phyloP scores from a whole-genome alignment of 2,888 invertebrate species.

The Homarus gammarus region DNA sequence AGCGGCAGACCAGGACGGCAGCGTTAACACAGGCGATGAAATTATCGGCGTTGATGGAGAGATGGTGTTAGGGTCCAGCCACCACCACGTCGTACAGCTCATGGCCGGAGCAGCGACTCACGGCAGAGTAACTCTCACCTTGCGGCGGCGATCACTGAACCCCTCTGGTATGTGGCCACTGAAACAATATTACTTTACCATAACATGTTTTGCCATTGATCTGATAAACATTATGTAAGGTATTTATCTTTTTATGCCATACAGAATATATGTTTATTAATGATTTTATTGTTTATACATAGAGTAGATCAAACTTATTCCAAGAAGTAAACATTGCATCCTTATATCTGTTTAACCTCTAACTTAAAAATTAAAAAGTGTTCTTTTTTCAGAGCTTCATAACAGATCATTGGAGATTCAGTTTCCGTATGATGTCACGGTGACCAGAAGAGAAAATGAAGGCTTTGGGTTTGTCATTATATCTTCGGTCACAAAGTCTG shows the following conservation, averaged over 20 bases:
- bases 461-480: constrained; percentile 99
- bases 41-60: constrained; percentile 95
- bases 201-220: too few relatives aligned
- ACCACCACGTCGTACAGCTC: constrained; percentile 94
- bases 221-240: too few relatives aligned
- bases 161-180: constrained; percentile 32
- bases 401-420: constrained; percentile 75
- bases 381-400: constrained; percentile 77
- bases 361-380: too few relatives aligned
- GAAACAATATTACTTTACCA: too few relatives aligned
- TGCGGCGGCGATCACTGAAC: constrained; percentile 78
- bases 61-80: constrained; percentile 90
- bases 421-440: constrained; percentile 93
- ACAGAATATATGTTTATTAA: background rate
- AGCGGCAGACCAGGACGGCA: constrained; percentile 93
- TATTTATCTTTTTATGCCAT: background rate
- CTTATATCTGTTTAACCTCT: too few relatives aligned
- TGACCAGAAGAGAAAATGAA: constrained; percentile 93
- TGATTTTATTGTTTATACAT: too few relatives aligned
- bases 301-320: background rate
- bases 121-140: constrained; percentile 90
- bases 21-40: constrained; percentile 94
- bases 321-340: background rate
- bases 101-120: constrained; percentile 93
- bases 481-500: constrained; percentile 93